Evolutionary conservation across 2,797 vertebrate genomes (phyloP).

Genomic region (Bryconaethiops microstoma): DNA sequence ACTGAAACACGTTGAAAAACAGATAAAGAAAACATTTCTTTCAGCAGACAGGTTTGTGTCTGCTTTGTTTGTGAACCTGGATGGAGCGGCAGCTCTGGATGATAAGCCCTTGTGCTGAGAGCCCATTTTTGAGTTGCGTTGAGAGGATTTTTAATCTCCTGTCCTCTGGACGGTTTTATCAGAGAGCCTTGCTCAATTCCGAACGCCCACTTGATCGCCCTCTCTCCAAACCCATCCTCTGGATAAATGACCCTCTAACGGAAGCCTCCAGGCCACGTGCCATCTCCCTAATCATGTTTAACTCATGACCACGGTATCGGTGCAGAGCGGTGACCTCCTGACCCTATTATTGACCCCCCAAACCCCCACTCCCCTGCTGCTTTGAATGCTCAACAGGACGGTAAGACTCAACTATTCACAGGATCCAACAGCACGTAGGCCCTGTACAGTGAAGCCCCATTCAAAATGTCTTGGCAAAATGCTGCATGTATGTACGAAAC

Average conservation of each 20-base stretch:
- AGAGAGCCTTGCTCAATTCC: background rate
- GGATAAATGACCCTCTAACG: conserved; percentile 7
- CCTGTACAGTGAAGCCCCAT: no score
- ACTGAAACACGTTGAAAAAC: background rate
- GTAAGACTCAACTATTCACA: background rate
- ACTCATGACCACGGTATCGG: conserved; percentile 25
- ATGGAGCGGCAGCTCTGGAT: no score
- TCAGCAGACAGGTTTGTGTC: background rate
- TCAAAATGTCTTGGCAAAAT: no score
- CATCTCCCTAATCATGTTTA: conserved; percentile 29
- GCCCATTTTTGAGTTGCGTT: background rate
- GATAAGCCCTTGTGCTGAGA: background rate
- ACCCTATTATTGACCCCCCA: conserved; percentile 27
- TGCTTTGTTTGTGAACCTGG: background rate
- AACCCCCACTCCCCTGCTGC: background rate
- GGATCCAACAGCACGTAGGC: background rate
- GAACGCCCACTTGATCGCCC: conserved; percentile 1
- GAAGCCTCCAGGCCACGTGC: background rate
- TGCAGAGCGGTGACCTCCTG: conserved; percentile 12
- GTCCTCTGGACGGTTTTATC: background rate
- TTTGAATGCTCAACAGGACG: background rate
- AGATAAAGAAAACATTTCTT: conserved; percentile 4
- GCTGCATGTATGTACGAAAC: no score
- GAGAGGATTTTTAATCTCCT: background rate
- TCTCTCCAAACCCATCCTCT: background rate